Evolutionary conservation across 1,140 invertebrate species (phyloP).

Genomic region (Drosophila novamexicana): DNA sequence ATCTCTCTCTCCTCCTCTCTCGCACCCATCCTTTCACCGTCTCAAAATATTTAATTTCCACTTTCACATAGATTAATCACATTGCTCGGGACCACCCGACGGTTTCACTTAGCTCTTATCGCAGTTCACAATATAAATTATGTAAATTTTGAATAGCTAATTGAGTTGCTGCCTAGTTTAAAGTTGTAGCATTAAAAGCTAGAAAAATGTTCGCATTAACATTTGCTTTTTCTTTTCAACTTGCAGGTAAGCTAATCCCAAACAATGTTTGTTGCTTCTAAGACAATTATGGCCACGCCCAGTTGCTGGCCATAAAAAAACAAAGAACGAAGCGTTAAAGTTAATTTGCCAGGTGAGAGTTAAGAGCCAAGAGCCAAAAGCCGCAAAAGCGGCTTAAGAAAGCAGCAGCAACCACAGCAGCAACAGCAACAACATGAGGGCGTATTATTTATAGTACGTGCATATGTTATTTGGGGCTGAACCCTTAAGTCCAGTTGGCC

Average conservation of each 20-base stretch:
- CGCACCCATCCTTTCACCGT: not conserved
- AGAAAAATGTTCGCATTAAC: constrained; percentile 31
- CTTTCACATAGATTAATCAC: constrained; percentile 55
- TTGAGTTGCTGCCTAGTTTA: constrained; percentile 23
- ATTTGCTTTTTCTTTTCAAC: constrained; percentile 8
- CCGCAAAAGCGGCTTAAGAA: constrained; percentile 23
- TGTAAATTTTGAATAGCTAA: constrained; percentile 12
- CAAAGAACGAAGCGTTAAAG: constrained; percentile 26
- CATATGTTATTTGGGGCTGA: constrained; percentile 24
- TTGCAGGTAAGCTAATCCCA: constrained; percentile 42
- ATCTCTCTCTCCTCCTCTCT: not conserved
- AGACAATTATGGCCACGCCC: constrained; percentile 66
- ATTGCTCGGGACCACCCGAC: constrained; percentile 10
- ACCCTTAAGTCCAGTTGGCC: constrained; percentile 50
- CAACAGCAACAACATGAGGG: constrained; percentile 26
- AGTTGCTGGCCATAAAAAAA: constrained; percentile 38
- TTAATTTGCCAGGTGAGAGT: constrained; percentile 58
- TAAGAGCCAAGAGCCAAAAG: constrained; percentile 23
- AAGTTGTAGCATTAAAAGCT: not conserved
- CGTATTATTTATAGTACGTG: constrained; percentile 43
- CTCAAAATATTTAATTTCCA: constrained; percentile 51
- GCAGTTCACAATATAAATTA: constrained; percentile 3
- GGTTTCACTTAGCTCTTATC: constrained; percentile 24
- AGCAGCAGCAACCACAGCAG: constrained; percentile 12
- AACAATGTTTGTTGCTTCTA: constrained; percentile 25